Conservation (phyloP, 2,113 vertebrate species). For the Hystrix brachyura region DNA sequence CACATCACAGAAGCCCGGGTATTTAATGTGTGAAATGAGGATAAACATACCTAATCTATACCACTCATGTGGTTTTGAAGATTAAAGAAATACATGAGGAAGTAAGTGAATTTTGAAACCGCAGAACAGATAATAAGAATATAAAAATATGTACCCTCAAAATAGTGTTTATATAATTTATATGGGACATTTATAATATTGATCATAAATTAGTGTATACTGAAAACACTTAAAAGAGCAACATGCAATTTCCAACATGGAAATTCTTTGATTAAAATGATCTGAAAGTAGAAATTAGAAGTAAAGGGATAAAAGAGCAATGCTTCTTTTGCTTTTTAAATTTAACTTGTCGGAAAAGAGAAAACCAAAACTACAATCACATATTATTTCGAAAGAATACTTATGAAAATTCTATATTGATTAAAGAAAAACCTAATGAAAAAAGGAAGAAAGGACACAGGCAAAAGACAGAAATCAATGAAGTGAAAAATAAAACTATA, state of each 20-base stretch:
- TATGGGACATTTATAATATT: neutral
- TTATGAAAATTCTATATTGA: neutral
- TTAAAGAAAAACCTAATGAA: neutral
- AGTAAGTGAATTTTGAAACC: neutral
- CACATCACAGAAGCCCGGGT: neutral
- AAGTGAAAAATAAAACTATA: neutral
- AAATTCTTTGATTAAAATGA: constrained; percentile 14
- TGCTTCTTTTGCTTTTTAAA: neutral
- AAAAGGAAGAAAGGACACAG: neutral
- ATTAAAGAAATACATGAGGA: neutral
- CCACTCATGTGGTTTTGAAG: neutral
- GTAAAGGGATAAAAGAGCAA: neutral
- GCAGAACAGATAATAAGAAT: neutral
- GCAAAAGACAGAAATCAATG: neutral
- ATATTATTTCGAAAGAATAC: neutral
- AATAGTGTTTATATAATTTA: neutral
- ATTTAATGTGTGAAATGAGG: neutral
- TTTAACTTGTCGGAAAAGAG: neutral
- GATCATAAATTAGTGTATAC: neutral
- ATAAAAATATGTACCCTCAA: neutral
- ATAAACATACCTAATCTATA: neutral
- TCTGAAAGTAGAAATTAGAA: neutral
- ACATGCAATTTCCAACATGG: neutral
- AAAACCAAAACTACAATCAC: neutral
- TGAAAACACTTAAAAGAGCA: neutral